These are phyloP conservation scores for Columbina picui DNA, from an alignment of 2,113 vertebrate genomes.

Conservation along the genomic window DNA sequence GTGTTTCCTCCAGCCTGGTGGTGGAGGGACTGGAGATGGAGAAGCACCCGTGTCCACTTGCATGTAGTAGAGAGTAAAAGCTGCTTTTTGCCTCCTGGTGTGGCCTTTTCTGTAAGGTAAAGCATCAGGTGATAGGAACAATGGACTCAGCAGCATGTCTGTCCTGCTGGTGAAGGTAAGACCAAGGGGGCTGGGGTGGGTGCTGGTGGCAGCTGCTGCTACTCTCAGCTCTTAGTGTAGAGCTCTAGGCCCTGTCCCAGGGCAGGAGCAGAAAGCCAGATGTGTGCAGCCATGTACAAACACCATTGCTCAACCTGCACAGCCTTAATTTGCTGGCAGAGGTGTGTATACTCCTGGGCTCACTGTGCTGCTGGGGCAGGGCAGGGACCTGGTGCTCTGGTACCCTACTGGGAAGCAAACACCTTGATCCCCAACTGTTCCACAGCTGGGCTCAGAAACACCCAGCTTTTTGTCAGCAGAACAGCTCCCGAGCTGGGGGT, in stretches of 20 bases:
- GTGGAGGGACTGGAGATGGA: neutral
- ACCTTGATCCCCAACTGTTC: neutral
- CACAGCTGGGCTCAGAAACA: neutral
- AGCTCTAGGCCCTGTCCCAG: fast-evolving
- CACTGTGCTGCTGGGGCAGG: neutral
- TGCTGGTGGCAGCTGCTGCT: neutral
- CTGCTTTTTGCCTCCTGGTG: neutral
- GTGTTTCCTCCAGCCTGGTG: fast-evolving
- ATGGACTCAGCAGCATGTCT: fast-evolving
- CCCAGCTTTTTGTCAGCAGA: neutral
- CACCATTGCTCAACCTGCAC: neutral
- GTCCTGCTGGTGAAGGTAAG: neutral
- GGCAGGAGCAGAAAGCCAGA: fast-evolving
- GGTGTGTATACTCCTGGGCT: neutral
- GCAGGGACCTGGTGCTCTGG: too few relatives aligned
- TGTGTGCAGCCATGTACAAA: fast-evolving
- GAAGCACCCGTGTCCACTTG: fast-evolving
- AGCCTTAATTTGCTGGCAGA: neutral
- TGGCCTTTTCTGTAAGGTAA: too few relatives aligned
- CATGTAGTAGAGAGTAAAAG: fast-evolving
- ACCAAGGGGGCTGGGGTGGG: fast-evolving
- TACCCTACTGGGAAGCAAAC: neutral
- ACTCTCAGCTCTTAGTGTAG: neutral
- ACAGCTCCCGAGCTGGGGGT: fast-evolving
- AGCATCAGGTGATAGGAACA: fast-evolving